phyloP scores from a whole-genome alignment of 2,797 vertebrate species.

The Vultur gryphus region DNA sequence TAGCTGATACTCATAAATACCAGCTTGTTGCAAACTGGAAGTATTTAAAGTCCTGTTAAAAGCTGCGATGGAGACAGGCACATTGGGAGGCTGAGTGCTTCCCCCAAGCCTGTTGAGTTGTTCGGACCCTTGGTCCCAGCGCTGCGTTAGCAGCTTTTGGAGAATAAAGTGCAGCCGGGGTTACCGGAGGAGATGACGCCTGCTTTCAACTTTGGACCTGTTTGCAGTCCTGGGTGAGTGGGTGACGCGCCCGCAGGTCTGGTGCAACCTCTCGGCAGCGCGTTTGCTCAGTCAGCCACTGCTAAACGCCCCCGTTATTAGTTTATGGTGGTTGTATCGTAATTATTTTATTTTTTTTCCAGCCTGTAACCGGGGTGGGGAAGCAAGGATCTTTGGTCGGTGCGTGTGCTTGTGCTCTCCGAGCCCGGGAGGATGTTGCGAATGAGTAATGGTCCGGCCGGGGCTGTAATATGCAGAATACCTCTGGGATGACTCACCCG shows the following conservation, averaged over 20 bases:
- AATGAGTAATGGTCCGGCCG: constrained; percentile 71
- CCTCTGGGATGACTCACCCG: constrained; percentile 82
- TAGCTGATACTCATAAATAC: background rate
- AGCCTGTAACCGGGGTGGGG: background rate
- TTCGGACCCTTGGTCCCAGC: background rate
- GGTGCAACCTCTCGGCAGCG: background rate
- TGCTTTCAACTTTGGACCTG: background rate
- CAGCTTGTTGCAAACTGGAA: background rate
- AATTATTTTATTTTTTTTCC: background rate
- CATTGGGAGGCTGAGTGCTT: fast-evolving
- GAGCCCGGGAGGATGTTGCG: constrained; percentile 69
- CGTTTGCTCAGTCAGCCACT: background rate
- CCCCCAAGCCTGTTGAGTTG: background rate
- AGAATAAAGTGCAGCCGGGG: background rate
- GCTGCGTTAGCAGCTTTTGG: background rate
- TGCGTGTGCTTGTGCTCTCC: constrained; percentile 1
- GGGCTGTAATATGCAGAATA: constrained; percentile 78
- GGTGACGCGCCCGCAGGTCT: background rate
- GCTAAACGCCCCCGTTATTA: background rate
- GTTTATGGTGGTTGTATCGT: background rate
- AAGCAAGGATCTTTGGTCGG: constrained; percentile 65
- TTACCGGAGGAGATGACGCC: background rate
- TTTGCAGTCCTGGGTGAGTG: background rate
- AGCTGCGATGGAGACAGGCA: background rate
- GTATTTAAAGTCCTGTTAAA: background rate